A percentile compares a stretch with the other conserved stretches of the same genome.
phyloP scores from a whole-genome alignment of 1,140 invertebrate species.

The Papilio polyxenes region DNA sequence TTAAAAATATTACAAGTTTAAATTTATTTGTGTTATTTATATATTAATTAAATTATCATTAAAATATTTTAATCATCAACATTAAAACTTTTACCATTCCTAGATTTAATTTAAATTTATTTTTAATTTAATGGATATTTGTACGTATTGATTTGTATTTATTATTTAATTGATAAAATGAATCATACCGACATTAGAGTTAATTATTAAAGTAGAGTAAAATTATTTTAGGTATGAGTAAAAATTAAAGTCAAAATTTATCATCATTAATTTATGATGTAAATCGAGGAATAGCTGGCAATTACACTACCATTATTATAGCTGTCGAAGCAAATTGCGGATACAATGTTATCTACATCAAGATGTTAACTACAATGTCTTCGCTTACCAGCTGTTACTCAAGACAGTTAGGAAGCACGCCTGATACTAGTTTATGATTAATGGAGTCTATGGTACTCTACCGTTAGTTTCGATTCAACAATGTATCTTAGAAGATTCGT shows the following conservation, averaged over 20 bases:
- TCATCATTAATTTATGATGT: too few relatives aligned
- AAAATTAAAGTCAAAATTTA: too few relatives aligned
- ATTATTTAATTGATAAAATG: too few relatives aligned
- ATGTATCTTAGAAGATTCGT: not conserved
- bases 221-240: too few relatives aligned
- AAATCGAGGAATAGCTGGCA: not conserved
- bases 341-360: slow-evolving; percentile 3
- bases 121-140: too few relatives aligned
- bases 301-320: not conserved
- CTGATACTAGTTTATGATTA: not conserved
- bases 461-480: not conserved
- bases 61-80: not conserved
- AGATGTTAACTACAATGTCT: slow-evolving; percentile 11
- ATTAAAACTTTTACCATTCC: too few relatives aligned
- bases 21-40: not conserved
- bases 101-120: too few relatives aligned
- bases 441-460: not conserved
- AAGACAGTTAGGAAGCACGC: slow-evolving; percentile 4
- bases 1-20: not conserved
- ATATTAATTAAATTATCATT: not conserved
- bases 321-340: not conserved
- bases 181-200: too few relatives aligned
- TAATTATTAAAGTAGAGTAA: too few relatives aligned
- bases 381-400: not conserved
- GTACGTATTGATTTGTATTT: too few relatives aligned